Percentiles rank a stretch among this genome's conserved stretches.
phyloP scores from a whole-genome alignment of 2,113 vertebrate genomes.

The Oriolus oriolus region DNA sequence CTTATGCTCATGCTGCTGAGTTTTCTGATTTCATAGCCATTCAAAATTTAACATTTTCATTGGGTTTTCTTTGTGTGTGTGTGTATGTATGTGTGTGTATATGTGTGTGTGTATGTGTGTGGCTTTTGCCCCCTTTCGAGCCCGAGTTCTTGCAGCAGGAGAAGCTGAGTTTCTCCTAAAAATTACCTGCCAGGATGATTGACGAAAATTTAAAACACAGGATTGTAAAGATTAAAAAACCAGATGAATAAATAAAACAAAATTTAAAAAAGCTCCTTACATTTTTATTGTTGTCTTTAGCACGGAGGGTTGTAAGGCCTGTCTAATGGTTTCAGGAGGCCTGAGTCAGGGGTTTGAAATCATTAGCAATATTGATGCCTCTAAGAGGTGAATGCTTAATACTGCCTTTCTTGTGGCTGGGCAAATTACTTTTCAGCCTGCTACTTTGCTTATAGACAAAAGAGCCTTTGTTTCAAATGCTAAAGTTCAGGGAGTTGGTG shows the following conservation, averaged over 20 bases:
- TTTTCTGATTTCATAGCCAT: background rate
- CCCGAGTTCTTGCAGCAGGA: background rate
- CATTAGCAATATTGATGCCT: conserved; percentile 44
- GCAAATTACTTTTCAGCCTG: background rate
- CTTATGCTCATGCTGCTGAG: background rate
- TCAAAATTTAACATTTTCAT: background rate
- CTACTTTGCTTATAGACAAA: background rate
- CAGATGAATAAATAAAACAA: background rate
- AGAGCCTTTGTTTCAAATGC: background rate
- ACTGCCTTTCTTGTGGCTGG: background rate
- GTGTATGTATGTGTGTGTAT: background rate
- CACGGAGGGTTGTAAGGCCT: background rate
- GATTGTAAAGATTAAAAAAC: background rate
- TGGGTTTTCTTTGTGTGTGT: background rate
- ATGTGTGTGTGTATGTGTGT: background rate
- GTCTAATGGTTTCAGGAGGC: conserved; percentile 44
- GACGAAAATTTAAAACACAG: background rate
- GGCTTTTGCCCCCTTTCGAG: background rate
- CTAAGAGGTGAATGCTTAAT: conserved; percentile 7
- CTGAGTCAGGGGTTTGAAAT: conserved; percentile 19
- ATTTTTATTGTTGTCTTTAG: background rate
- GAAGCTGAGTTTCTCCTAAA: background rate
- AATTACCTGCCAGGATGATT: background rate
- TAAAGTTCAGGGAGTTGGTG: background rate
- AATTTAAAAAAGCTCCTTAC: background rate